Conservation (phyloP, 2,888 invertebrate genomes). For the Epinotia nisella region DNA sequence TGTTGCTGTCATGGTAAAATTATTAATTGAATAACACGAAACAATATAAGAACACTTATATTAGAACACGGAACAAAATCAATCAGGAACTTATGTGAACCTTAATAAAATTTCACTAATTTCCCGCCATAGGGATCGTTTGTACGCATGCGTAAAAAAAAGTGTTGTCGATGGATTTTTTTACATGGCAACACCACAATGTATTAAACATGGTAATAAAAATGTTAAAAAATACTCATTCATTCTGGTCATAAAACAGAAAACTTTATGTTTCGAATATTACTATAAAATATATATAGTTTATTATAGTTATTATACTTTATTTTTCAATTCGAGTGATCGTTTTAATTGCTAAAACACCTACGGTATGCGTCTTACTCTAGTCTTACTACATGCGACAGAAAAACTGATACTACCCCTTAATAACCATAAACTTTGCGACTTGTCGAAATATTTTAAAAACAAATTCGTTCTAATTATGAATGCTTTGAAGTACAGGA, state of each 20-base stretch:
- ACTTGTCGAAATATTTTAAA: background rate
- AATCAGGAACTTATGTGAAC: background rate
- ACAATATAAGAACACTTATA: too few relatives aligned
- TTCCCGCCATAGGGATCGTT: conserved; percentile 18
- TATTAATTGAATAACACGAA: conserved; percentile 32
- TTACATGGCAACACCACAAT: background rate
- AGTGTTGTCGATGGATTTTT: background rate
- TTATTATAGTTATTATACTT: too few relatives aligned
- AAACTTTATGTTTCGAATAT: too few relatives aligned
- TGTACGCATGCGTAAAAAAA: conserved; percentile 17
- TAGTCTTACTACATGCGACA: background rate
- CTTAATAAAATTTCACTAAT: background rate
- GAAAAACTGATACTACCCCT: background rate
- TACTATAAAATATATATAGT: too few relatives aligned
- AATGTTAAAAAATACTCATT: too few relatives aligned
- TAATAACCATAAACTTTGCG: background rate
- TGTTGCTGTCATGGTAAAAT: conserved; percentile 52
- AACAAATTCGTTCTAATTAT: conserved; percentile 33
- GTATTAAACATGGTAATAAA: too few relatives aligned
- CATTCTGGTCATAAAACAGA: too few relatives aligned
- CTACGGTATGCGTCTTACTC: background rate
- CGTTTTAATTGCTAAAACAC: background rate
- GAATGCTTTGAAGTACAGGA: conserved; percentile 31
- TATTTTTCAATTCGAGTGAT: too few relatives aligned
- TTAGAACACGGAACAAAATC: conserved; percentile 25